These are phyloP conservation scores for Odontomachus brunneus DNA, from an alignment of 1,140 invertebrate genomes.

Conservation along the genomic window DNA sequence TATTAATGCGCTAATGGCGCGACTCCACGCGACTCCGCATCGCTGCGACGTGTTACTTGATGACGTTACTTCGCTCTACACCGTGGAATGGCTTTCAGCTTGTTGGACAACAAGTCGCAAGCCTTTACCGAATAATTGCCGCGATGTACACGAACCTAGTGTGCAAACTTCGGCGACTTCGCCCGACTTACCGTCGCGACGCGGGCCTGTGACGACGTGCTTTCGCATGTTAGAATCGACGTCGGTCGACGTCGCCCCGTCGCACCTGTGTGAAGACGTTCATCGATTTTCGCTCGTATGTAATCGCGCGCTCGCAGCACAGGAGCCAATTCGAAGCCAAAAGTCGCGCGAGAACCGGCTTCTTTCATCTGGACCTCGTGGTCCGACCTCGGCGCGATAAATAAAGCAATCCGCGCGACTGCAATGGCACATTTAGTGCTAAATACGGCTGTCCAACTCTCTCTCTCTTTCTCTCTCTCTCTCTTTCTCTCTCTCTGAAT, in stretches of 20 bases:
- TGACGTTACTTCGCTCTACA: neutral
- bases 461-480: too few species aligned
- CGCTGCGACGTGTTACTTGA: neutral
- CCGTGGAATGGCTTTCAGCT: neutral
- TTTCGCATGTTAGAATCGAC: conserved; percentile 24
- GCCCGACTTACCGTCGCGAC: conserved; percentile 28
- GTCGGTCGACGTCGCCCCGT: neutral
- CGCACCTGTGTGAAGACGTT: neutral
- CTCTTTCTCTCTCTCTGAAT: too few species aligned
- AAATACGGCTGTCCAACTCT: too few species aligned
- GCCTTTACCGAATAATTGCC: conserved; percentile 27
- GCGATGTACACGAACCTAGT: conserved; percentile 1
- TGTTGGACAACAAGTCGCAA: conserved; percentile 38
- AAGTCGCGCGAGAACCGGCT: neutral
- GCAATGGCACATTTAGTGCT: too few species aligned
- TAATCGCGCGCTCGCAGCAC: conserved; percentile 11
- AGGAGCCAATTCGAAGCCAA: neutral
- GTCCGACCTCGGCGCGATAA: neutral
- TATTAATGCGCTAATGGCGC: neutral
- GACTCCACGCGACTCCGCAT: neutral
- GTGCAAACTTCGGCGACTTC: conserved; percentile 23
- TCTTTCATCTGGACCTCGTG: neutral
- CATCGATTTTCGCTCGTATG: conserved; percentile 29
- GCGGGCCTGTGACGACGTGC: conserved; percentile 23
- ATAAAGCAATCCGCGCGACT: too few species aligned